These are phyloP conservation scores for Pelosia muscerda DNA, from an alignment of 2,888 invertebrate genomes.

Conservation along the genomic window DNA sequence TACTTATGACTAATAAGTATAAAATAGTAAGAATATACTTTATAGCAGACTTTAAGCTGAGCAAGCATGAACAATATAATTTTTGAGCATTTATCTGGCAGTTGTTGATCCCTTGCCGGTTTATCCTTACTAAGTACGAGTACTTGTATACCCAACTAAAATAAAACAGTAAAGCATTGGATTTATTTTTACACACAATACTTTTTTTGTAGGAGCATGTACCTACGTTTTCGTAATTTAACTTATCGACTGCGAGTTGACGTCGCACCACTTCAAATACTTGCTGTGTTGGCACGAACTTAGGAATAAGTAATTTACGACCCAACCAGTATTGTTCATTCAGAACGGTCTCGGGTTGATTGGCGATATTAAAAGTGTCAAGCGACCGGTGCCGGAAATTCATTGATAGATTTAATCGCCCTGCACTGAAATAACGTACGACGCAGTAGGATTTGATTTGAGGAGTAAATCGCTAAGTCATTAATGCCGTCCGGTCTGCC, in stretches of 20 bases:
- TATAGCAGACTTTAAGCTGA: too few species aligned
- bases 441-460: conserved; percentile 78
- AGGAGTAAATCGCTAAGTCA: conserved; percentile 82
- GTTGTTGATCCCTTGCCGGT: neutral
- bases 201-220: conserved; percentile 42
- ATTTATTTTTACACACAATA: conserved; percentile 36
- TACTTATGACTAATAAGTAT: neutral
- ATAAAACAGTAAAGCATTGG: conserved; percentile 31
- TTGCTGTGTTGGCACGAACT: conserved; percentile 67
- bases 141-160: neutral
- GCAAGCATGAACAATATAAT: neutral
- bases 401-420: conserved; percentile 86
- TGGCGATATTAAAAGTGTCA: conserved; percentile 86
- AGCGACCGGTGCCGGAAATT: conserved; percentile 82
- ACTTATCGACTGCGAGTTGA: conserved; percentile 48
- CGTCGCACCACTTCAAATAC: conserved; percentile 52
- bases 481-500: conserved; percentile 83
- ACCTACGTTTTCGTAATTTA: conserved; percentile 41
- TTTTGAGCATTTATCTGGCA: neutral
- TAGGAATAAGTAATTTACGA: conserved; percentile 82
- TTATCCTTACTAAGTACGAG: neutral
- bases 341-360: conserved; percentile 78
- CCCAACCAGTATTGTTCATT: conserved; percentile 82
- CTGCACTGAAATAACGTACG: conserved; percentile 77
- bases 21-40: too few species aligned